Conservation (phyloP, 2,113 vertebrate species). For the Brachypodius melanocephalos region DNA sequence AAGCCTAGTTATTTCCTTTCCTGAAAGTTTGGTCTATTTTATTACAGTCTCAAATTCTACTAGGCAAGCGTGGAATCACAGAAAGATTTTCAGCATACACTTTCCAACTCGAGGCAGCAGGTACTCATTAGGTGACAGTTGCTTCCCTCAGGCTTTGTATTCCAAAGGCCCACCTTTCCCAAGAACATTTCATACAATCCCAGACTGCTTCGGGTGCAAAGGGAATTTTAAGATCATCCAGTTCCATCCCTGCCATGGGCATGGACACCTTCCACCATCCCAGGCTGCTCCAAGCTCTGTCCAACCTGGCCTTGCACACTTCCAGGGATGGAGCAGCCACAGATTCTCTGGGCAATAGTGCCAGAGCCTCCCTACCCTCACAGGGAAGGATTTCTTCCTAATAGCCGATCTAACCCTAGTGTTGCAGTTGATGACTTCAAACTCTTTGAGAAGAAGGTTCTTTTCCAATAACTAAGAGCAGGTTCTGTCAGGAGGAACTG, state of each 20-base stretch:
- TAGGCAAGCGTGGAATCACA: not conserved
- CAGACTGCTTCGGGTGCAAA: rapidly evolving
- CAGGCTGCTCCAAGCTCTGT: rapidly evolving
- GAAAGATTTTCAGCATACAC: not conserved
- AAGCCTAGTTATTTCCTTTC: not conserved
- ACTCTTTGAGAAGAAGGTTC: not conserved
- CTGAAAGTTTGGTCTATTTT: not conserved
- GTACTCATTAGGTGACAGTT: not conserved
- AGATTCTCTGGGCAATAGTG: rapidly evolving
- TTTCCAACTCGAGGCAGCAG: not conserved
- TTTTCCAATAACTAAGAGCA: not conserved
- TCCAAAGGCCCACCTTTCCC: not conserved
- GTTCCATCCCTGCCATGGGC: rapidly evolving
- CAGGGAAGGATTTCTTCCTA: not conserved
- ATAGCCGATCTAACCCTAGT: too few relatives aligned
- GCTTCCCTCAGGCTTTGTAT: not conserved
- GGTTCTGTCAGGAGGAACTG: not conserved
- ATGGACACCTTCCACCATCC: rapidly evolving
- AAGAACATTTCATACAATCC: not conserved
- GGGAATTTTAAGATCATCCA: rapidly evolving
- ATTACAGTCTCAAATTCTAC: not conserved
- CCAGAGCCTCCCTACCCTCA: not conserved
- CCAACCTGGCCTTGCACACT: not conserved
- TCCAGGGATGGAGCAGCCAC: not conserved
- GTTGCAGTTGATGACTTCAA: not conserved